These are phyloP conservation scores for Anticlea derivata DNA, from an alignment of 2,888 invertebrate species.

Conservation along the genomic window DNA sequence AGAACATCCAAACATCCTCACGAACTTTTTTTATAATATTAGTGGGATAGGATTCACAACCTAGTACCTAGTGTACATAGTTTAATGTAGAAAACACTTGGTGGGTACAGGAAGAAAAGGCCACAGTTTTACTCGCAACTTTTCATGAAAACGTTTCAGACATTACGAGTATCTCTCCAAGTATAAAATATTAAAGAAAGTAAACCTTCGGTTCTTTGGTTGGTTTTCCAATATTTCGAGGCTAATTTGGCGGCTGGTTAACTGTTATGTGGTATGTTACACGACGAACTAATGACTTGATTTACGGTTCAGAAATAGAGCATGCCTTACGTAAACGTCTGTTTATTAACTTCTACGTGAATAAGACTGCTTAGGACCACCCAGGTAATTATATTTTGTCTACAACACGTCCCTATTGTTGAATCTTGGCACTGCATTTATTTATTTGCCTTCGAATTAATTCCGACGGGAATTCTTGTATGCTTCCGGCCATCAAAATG, in stretches of 20 bases:
- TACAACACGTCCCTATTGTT: conserved; percentile 2
- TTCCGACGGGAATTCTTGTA: conserved; percentile 15
- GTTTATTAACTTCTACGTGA: conserved; percentile 46
- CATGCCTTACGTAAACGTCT: conserved; percentile 45
- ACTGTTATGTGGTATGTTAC: not conserved
- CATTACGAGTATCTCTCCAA: no score
- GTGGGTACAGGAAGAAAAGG: no score
- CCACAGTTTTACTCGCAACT: no score
- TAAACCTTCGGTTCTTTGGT: not conserved
- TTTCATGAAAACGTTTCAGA: no score
- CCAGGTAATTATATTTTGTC: not conserved
- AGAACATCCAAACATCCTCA: no score
- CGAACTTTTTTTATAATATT: no score
- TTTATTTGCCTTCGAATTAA: conserved; percentile 27
- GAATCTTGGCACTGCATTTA: conserved; percentile 27
- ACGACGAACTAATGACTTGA: conserved; percentile 38
- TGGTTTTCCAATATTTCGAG: not conserved
- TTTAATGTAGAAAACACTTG: no score
- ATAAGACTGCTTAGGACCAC: conserved; percentile 12
- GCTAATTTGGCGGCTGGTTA: not conserved
- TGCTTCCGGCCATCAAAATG: conserved; percentile 10
- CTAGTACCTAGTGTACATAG: no score
- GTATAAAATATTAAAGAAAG: no score
- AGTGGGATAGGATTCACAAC: no score
- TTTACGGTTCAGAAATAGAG: conserved; percentile 61